Percentiles rank a stretch among this genome's conserved stretches.
These are phyloP conservation scores for Cairina moschata DNA, from an alignment of 2,113 vertebrate genomes.

Conservation along the genomic window DNA sequence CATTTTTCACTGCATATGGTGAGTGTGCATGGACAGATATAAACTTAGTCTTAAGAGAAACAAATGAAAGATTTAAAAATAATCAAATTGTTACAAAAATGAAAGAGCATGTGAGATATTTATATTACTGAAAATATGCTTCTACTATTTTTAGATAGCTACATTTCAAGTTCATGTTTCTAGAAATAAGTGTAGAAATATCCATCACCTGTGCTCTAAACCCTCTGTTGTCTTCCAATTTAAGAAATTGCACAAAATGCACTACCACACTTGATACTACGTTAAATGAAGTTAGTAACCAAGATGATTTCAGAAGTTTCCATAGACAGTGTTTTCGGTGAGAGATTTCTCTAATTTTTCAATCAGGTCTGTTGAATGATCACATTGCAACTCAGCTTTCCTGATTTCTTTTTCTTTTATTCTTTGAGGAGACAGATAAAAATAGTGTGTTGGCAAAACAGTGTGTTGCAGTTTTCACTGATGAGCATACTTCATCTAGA, in stretches of 20 bases:
- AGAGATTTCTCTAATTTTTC: neutral
- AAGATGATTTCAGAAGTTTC: neutral
- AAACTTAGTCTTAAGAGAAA: neutral
- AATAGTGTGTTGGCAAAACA: neutral
- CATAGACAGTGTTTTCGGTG: neutral
- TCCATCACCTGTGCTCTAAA: neutral
- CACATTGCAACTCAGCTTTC: neutral
- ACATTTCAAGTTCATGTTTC: neutral
- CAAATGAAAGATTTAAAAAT: neutral
- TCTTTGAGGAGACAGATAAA: neutral
- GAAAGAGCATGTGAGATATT: neutral
- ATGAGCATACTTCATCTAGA: neutral
- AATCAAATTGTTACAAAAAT: neutral
- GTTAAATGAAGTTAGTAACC: neutral
- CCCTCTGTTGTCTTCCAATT: neutral
- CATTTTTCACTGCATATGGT: neutral
- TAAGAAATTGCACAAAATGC: neutral
- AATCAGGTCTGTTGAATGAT: neutral
- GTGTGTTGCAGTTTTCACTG: neutral
- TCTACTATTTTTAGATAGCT: neutral
- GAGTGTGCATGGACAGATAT: neutral
- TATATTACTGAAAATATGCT: neutral
- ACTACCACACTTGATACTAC: neutral
- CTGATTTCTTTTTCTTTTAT: neutral
- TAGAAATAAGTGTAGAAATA: neutral